Conservation (phyloP, 2,888 invertebrate species). For the Lasius platythorax region DNA sequence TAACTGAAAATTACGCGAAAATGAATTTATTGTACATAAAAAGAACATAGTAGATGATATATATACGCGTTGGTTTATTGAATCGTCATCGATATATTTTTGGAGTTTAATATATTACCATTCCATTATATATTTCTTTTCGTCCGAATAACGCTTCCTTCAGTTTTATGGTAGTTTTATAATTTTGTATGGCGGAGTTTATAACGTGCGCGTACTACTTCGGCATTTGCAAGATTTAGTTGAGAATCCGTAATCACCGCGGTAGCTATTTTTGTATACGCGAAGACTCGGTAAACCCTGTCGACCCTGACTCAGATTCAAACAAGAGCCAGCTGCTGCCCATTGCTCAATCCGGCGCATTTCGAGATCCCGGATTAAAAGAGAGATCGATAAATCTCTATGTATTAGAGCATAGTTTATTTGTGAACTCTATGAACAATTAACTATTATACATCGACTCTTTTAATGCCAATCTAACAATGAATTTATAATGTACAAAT, state of each 20-base stretch:
- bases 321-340: conserved; percentile 74
- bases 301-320: conserved; percentile 81
- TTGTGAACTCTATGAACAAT: not conserved
- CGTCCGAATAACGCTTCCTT: not conserved
- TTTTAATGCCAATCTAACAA: not conserved
- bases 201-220: not conserved
- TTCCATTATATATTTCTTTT: conserved; percentile 9
- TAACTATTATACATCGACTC: not conserved
- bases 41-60: not conserved
- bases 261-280: conserved; percentile 74
- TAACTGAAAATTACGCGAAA: not conserved
- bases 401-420: conserved; percentile 20
- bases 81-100: conserved; percentile 22
- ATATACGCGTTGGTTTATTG: not conserved
- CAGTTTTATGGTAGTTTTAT: not conserved
- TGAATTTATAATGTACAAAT: not conserved
- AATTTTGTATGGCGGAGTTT: conserved; percentile 1
- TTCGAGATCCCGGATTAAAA: conserved; percentile 44
- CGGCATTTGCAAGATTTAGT: conserved; percentile 67
- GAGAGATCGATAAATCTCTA: conserved; percentile 44
- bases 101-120: not conserved
- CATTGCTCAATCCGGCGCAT: conserved; percentile 71
- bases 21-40: not conserved
- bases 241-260: conserved; percentile 66
- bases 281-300: conserved; percentile 67